Evolutionary conservation across 1,140 invertebrate species (phyloP), one percentile per base, ranked within the genome.

Genomic region (Riptortus pedestris): DNA sequence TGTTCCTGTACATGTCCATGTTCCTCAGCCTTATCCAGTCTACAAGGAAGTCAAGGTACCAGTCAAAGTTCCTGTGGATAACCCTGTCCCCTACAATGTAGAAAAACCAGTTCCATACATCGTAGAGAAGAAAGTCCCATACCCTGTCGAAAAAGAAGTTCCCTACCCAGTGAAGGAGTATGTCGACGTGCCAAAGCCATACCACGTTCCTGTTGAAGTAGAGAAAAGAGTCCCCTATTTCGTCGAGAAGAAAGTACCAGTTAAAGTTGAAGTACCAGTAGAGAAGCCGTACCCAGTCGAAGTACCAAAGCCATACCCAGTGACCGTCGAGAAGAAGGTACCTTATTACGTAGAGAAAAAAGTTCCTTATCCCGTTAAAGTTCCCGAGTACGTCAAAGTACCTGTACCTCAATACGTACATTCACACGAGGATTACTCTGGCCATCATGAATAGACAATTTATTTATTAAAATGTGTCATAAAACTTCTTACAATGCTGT

Each of bases 11-110:
- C 18, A 55, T 14, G 51, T 55, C 0, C 22, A 22, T 3, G 51
- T 55, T 4, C 12, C 24, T 26, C 51, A 55, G 24, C 51, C 51
- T 24, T 55, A 55, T 24, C 51, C 51, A 7, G 51, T 55, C 18
- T 55, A 55, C 51, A 55, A 55, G 14, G 51, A 55, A 27, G 51
- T 55, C 51, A 55, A 55, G 24, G 51, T 55, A 11, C 51, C 51
- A 55, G 51, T 55, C 18, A 55, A 55, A 14, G 51, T 55, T 2
- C 20, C 51, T 1, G 51, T 24, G 22, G 51, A 55, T 2, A 1
- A 24, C 20, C 51, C 51, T 24, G 51, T 55, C 5, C 51, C 51
- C 2, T 55, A 55, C 14, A 20, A 55, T 14, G 51, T 55, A 27
- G 14, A 20, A 4, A 55, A 55, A 55, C 18, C 18, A 24, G 22